phyloP scores from a whole-genome alignment of 2,113 vertebrate species.

The Nipponia nippon region DNA sequence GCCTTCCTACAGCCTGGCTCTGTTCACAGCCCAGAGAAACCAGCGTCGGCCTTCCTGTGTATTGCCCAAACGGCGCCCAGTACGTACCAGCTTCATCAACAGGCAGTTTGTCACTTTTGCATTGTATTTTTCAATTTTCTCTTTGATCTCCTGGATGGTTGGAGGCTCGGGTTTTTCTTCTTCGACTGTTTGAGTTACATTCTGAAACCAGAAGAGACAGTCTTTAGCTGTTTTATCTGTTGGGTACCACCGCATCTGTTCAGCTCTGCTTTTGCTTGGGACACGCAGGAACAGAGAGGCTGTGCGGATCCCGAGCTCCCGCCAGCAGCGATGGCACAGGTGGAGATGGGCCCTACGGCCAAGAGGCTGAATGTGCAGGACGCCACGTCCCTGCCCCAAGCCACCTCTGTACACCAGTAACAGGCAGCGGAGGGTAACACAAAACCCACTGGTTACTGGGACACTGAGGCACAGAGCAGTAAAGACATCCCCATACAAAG shows the following conservation, averaged over 20 bases:
- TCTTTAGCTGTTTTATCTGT: neutral
- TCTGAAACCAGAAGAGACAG: slow-evolving; percentile 60
- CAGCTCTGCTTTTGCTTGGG: neutral
- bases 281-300: rapidly evolving
- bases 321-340: rapidly evolving
- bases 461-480: neutral
- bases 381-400: neutral
- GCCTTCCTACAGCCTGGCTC: neutral
- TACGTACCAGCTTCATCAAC: slow-evolving; percentile 89
- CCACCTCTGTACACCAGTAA: neutral
- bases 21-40: neutral
- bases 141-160: slow-evolving; percentile 80
- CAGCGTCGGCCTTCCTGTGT: rapidly evolving
- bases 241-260: neutral
- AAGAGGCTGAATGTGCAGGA: neutral
- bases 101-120: slow-evolving; percentile 83
- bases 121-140: slow-evolving; percentile 89
- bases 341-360: neutral
- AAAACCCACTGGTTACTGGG: neutral
- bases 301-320: rapidly evolving
- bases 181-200: slow-evolving; percentile 71
- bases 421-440: neutral
- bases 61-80: rapidly evolving
- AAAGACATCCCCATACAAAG: neutral
- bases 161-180: slow-evolving; percentile 70